phyloP scores from a whole-genome alignment of 1,140 invertebrate genomes.

The Epicauta chinensis region DNA sequence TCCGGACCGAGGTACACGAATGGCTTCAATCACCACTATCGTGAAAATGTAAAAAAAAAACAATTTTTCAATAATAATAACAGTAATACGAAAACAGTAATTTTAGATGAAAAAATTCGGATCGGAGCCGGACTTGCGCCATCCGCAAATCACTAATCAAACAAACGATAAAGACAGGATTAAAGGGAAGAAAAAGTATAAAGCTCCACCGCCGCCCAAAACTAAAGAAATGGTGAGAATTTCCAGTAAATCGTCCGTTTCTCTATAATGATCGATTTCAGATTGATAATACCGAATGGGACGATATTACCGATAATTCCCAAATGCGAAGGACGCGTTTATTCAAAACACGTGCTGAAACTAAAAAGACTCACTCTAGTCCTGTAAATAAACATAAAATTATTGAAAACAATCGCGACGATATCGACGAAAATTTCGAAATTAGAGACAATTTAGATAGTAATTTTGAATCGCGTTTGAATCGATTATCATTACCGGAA shows the following conservation, averaged over 20 bases:
- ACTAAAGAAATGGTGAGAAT: constrained; percentile 20
- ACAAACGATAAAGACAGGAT: constrained; percentile 34
- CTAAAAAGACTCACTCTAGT: constrained; percentile 47
- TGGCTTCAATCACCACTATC: constrained; percentile 2
- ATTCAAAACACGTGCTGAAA: constrained; percentile 68
- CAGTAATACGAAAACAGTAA: no score
- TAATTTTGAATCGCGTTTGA: constrained; percentile 19
- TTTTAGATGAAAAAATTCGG: constrained; percentile 52
- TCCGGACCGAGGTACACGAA: constrained; percentile 2
- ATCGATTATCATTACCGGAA: constrained; percentile 47
- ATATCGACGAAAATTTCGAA: constrained; percentile 5
- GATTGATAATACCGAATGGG: constrained; percentile 11
- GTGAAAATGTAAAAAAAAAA: constrained; percentile 1
- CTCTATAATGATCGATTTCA: constrained; percentile 5
- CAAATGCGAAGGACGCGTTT: constrained; percentile 55
- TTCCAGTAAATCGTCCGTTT: constrained; percentile 11
- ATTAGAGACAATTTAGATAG: constrained; percentile 17
- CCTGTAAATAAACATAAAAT: constrained; percentile 24
- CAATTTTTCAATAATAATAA: constrained; percentile 1
- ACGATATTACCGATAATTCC: constrained; percentile 20
- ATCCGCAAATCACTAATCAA: not conserved
- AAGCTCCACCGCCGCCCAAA: constrained; percentile 52
- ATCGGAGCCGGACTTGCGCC: constrained; percentile 63
- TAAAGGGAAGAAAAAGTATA: constrained; percentile 57
- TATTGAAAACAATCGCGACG: constrained; percentile 4